Evolutionary conservation across 1,140 invertebrate species (phyloP).

Genomic region (Brachionus angularis): DNA sequence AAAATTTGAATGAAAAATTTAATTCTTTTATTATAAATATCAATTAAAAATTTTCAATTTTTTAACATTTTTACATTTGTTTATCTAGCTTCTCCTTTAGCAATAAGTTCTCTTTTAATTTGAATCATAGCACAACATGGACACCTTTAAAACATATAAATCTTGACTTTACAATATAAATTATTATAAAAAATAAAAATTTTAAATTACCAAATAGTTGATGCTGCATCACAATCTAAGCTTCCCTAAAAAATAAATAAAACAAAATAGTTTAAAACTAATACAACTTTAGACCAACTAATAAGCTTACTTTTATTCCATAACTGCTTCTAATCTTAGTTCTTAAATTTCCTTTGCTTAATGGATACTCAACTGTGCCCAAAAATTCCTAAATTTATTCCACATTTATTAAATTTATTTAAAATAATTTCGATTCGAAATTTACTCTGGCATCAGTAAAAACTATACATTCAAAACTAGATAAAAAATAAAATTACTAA

Average conservation of each 20-base stretch:
- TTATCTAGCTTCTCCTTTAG: background rate
- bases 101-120: constrained; percentile 18
- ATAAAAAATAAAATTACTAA: background rate
- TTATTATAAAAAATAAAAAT: background rate
- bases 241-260: background rate
- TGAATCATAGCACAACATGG: constrained; percentile 16
- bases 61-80: too few species aligned
- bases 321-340: constrained; percentile 7
- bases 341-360: constrained; percentile 18
- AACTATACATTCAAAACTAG: constrained; percentile 18
- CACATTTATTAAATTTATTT: background rate
- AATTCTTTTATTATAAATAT: too few species aligned
- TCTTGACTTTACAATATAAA: background rate
- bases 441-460: constrained; percentile 25
- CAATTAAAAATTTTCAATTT: too few species aligned
- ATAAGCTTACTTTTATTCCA: background rate
- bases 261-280: too few species aligned
- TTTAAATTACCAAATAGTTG: background rate
- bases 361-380: too few species aligned
- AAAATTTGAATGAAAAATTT: too few species aligned
- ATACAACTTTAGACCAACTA: too few species aligned
- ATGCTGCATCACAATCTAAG: background rate
- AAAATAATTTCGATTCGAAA: background rate
- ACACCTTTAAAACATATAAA: constrained; percentile 10
- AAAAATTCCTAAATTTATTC: constrained; percentile 10